These are phyloP conservation scores for Psammodynastes pulverulentus DNA, from an alignment of 2,113 vertebrate genomes.

Conservation along the genomic window DNA sequence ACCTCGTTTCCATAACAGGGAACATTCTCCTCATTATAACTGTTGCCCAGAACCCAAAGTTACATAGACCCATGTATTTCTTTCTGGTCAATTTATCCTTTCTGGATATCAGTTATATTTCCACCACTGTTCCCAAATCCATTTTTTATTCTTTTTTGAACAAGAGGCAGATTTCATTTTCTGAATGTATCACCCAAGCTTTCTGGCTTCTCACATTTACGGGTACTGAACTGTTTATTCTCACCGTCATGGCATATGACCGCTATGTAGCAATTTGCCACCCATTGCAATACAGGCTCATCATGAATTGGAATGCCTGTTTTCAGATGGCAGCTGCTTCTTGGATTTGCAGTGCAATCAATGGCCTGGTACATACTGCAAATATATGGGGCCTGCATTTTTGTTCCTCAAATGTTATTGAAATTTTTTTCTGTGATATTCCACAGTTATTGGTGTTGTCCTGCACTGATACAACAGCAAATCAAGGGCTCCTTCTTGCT, in stretches of 20 bases:
- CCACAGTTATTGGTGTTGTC: not conserved
- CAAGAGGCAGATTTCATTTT: not conserved
- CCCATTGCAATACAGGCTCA: not conserved
- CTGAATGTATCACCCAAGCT: not conserved
- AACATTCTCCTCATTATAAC: not conserved
- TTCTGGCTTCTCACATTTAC: not conserved
- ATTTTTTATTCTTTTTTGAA: not conserved
- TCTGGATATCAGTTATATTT: not conserved
- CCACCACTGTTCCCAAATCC: not conserved
- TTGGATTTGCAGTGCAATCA: not conserved
- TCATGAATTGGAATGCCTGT: not conserved
- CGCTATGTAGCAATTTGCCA: not conserved
- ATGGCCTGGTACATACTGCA: not conserved
- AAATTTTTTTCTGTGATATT: not conserved
- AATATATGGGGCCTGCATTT: not conserved
- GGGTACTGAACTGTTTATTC: not conserved
- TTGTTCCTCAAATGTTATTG: not conserved
- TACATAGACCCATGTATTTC: slow-evolving; percentile 3
- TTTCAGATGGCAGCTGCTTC: not conserved
- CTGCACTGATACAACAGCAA: not conserved
- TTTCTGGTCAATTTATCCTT: not conserved
- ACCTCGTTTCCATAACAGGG: not conserved
- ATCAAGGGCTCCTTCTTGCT: not conserved
- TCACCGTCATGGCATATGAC: slow-evolving; percentile 1
- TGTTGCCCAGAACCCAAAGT: not conserved